Base-by-base conservation (phyloP, 2,888 invertebrate genomes). In the Poecilobothrus nobilitatus region DNA sequence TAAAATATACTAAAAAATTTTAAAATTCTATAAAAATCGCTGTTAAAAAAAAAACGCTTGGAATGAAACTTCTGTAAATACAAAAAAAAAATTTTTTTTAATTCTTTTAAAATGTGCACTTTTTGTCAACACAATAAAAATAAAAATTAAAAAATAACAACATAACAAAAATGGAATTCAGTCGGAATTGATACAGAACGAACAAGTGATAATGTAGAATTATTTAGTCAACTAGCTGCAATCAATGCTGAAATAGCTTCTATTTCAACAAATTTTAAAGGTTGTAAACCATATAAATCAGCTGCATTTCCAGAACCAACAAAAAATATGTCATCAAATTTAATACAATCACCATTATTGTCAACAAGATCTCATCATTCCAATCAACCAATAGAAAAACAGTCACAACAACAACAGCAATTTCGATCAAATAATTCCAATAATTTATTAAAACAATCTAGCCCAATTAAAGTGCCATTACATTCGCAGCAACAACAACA, bases 231-330 rank as follows among this genome's bases (percentile, higher is more conserved):
- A 67, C 63, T 74, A 67, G 74, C 73, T 53, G 74, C 74, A 5
- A 66, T 74, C 15, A 73, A 73, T 10, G 74, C 72, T 20, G 73
- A 74, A 72, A 74, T 73, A 33, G 73, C 72, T 7, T 72, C 73
- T 22, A 53, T 53, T 53, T 74, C 74, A 70, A 72, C 73, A 33
- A 73, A 74, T 70, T 74, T 73, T 67, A 75, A 75, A 69, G 74
- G 73, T 70, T 72, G 73, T 65, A 71, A 68, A 68, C 73, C 74
- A 66, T 74, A 73, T 68, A 74, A 74, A 70, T 71, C 72, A 7
- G 71, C 73, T 12, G 70, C 67, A 64, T 70, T 68, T 70, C 70
- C 73, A 34, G 73, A 74, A 67, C 72, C 72, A 21, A 41, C 61
- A 67, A 6, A 20, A 20, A 67, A 41, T 21, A 15, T 62, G 41